phyloP scores from a whole-genome alignment of 2,888 invertebrate genomes.

The Euclidia mi region DNA sequence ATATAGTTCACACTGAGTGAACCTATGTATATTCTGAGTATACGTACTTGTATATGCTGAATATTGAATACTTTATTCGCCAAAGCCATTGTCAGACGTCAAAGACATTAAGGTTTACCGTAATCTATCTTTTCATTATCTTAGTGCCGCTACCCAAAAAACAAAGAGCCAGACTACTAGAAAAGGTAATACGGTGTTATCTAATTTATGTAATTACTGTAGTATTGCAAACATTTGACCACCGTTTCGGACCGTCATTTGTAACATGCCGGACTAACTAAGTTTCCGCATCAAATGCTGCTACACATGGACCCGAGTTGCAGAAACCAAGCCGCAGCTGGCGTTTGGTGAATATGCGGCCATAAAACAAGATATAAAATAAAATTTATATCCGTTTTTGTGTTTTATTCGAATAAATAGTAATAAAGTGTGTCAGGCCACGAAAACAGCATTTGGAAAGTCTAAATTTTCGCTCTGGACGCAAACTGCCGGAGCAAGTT shows the following conservation, averaged over 20 bases:
- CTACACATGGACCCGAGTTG: conserved; percentile 47
- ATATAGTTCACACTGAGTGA: too few species aligned
- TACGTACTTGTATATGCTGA: not conserved
- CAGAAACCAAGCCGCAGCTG: conserved; percentile 42
- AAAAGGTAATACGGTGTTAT: conserved; percentile 49
- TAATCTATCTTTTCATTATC: conserved; percentile 9
- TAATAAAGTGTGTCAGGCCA: conserved; percentile 37
- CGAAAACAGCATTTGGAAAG: conserved; percentile 35
- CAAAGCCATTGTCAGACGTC: conserved; percentile 6
- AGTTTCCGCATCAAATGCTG: conserved; percentile 64
- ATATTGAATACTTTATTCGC: conserved; percentile 5
- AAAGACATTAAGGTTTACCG: conserved; percentile 19
- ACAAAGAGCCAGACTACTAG: conserved; percentile 29
- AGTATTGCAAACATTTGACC: conserved; percentile 60
- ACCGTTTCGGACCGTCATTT: conserved; percentile 59
- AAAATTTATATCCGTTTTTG: conserved; percentile 19
- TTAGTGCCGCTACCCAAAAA: conserved; percentile 27
- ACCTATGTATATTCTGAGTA: too few species aligned
- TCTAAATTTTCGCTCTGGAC: conserved; percentile 42
- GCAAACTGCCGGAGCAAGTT: conserved; percentile 38
- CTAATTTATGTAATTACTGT: conserved; percentile 57
- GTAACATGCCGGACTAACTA: conserved; percentile 62
- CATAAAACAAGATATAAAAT: conserved; percentile 47
- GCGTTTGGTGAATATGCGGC: conserved; percentile 41
- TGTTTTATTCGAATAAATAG: conserved; percentile 38